phyloP scores from a whole-genome alignment of 2,113 vertebrate species.

The Alligator sinensis region DNA sequence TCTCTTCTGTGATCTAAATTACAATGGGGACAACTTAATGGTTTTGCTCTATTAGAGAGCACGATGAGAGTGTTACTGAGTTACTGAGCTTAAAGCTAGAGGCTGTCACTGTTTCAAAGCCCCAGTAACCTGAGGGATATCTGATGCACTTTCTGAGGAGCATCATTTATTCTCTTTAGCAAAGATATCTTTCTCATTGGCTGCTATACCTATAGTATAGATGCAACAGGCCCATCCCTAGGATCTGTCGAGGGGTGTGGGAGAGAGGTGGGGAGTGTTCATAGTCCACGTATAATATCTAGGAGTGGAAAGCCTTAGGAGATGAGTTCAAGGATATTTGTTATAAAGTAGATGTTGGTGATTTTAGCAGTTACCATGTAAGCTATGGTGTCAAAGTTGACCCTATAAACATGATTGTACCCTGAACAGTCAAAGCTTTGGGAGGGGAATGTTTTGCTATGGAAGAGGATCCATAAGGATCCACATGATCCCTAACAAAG shows the following conservation, averaged over 20 bases:
- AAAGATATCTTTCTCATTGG: slow-evolving; percentile 6
- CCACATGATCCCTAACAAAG: neutral
- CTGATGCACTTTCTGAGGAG: slow-evolving; percentile 40
- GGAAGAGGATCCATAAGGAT: neutral
- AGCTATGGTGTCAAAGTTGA: neutral
- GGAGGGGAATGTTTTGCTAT: neutral
- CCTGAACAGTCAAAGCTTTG: neutral
- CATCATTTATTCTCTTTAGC: slow-evolving; percentile 43
- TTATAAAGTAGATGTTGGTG: neutral
- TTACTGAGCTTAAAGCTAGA: slow-evolving; percentile 30
- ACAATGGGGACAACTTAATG: slow-evolving; percentile 77
- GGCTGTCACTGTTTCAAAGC: slow-evolving; percentile 43
- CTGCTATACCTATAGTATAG: neutral
- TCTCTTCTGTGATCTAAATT: slow-evolving; percentile 82
- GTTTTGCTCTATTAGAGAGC: slow-evolving; percentile 73
- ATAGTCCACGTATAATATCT: neutral
- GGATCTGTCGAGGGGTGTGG: neutral
- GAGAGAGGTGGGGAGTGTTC: neutral
- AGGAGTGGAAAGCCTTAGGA: neutral
- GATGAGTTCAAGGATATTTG: neutral
- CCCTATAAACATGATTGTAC: neutral
- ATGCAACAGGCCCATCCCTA: slow-evolving; percentile 3
- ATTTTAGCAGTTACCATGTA: neutral
- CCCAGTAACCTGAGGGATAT: slow-evolving; percentile 34
- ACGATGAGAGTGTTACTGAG: slow-evolving; percentile 43